These are phyloP conservation scores for Canis aureus DNA, from an alignment of 2,113 vertebrate genomes.

Conservation along the genomic window DNA sequence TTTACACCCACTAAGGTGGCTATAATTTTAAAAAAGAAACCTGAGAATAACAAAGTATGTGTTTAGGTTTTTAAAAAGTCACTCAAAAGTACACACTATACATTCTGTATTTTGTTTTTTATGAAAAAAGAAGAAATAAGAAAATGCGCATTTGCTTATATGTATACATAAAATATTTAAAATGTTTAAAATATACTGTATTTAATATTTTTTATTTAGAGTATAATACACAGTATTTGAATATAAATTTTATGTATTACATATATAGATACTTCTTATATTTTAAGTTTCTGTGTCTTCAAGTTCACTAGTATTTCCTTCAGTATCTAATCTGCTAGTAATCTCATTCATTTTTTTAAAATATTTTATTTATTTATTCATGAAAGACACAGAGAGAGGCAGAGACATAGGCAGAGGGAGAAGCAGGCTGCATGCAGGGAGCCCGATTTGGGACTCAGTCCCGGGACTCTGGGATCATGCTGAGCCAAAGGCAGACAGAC, in stretches of 20 bases:
- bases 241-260: not conserved
- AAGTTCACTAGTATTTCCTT: constrained; percentile 7
- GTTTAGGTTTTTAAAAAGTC: not conserved
- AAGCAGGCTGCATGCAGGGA: too few species aligned
- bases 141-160: not conserved
- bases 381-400: too few species aligned
- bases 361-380: too few species aligned
- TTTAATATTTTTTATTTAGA: not conserved
- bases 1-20: not conserved
- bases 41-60: not conserved
- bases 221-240: not conserved
- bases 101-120: not conserved
- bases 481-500: too few species aligned
- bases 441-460: too few species aligned
- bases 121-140: not conserved
- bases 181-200: not conserved
- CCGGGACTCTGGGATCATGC: too few species aligned
- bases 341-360: not conserved
- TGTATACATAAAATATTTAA: not conserved
- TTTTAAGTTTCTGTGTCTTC: not conserved
- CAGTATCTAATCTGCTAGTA: not conserved
- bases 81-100: not conserved
- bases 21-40: not conserved
- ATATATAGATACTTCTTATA: not conserved
- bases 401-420: too few species aligned